These are phyloP conservation scores for Quadriops clusia DNA, from an alignment of 2,888 invertebrate species.

Conservation along the genomic window DNA sequence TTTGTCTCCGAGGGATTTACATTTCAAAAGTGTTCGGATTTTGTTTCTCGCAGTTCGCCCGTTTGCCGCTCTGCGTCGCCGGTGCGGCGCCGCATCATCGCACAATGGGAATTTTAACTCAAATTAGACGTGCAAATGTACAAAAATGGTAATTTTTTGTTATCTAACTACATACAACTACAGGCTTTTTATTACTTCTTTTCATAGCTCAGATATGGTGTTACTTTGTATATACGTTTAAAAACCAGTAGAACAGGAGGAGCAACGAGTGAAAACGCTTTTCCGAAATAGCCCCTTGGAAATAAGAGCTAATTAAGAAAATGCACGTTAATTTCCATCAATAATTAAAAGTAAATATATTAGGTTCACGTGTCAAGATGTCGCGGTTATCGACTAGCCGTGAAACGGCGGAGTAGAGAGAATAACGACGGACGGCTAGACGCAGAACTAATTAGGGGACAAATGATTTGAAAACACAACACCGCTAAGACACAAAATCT, in stretches of 20 bases:
- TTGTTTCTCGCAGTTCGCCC: not conserved
- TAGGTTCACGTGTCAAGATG: not conserved
- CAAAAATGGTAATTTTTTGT: too few species aligned
- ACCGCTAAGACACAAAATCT: constrained; percentile 3
- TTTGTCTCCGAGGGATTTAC: constrained; percentile 26
- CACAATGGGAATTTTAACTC: too few species aligned
- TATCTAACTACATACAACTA: too few species aligned
- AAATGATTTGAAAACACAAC: constrained; percentile 3
- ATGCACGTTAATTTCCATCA: constrained; percentile 9
- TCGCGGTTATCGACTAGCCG: not conserved
- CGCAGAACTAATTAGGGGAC: constrained; percentile 5
- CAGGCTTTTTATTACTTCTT: too few species aligned
- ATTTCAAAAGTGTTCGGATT: constrained; percentile 10
- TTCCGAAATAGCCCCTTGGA: constrained; percentile 1
- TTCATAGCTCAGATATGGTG: too few species aligned
- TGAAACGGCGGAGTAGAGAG: not conserved
- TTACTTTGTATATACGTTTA: too few species aligned
- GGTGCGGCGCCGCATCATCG: too few species aligned
- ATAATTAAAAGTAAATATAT: constrained; percentile 11
- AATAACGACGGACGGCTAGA: constrained; percentile 3
- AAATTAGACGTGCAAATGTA: too few species aligned
- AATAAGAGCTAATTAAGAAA: constrained; percentile 1
- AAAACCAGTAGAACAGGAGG: too few species aligned
- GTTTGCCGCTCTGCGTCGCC: constrained; percentile 1
- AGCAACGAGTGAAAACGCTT: too few species aligned